Evolutionary conservation across 2,113 vertebrate species (phyloP).

Genomic region (Ochotona curzoniae): DNA sequence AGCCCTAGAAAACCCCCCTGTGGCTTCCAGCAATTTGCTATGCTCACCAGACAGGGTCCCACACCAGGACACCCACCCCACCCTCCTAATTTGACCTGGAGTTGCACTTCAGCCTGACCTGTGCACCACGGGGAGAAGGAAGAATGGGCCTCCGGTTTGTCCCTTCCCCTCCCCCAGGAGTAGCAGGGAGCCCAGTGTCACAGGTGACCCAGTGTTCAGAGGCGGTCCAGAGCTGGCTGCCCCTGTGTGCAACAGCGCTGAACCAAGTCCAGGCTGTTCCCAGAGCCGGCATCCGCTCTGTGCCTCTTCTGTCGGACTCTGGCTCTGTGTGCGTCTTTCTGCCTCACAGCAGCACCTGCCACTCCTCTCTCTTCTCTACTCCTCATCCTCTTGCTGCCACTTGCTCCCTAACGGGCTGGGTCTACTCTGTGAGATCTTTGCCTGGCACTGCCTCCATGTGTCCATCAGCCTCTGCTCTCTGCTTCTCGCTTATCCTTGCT

Average conservation of each 20-base stretch:
- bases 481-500: no score
- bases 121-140: background rate
- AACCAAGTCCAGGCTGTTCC: rapidly evolving
- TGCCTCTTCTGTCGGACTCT: background rate
- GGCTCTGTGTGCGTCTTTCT: rapidly evolving
- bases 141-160: no score
- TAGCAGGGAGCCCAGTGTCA: background rate
- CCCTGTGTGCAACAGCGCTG: background rate
- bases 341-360: rapidly evolving
- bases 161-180: background rate
- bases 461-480: background rate
- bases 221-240: background rate
- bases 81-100: background rate
- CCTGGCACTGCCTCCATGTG: background rate
- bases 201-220: background rate
- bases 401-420: background rate
- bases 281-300: background rate
- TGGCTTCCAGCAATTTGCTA: background rate
- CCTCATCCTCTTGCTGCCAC: background rate
- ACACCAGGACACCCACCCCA: rapidly evolving
- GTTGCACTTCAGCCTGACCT: background rate
- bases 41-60: background rate
- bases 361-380: background rate
- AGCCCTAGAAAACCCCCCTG: background rate
- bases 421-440: background rate